A percentile compares a stretch with the other conserved stretches of the same genome.
Evolutionary conservation across 2,797 vertebrate genomes (phyloP).

Genomic region (Austrolebias charrua): DNA sequence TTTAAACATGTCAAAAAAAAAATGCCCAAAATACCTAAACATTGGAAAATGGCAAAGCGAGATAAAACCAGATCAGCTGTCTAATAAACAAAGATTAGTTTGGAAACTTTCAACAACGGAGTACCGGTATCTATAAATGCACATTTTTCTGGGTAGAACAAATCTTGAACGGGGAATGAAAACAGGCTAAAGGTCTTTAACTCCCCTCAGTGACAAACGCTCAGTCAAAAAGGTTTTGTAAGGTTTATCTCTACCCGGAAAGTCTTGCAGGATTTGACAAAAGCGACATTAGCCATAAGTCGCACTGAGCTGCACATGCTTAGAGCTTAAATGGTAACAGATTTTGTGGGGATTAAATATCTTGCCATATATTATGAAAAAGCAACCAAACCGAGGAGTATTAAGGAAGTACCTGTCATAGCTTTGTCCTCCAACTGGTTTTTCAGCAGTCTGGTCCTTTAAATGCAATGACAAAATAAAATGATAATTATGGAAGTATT

Average conservation of each 20-base stretch:
- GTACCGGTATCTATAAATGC: slow-evolving; percentile 1
- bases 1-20: neutral
- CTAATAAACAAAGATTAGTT: neutral
- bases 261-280: slow-evolving; percentile 25
- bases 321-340: slow-evolving; percentile 18
- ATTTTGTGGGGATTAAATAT: slow-evolving; percentile 15
- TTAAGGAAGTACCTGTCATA: slow-evolving; percentile 76
- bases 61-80: neutral
- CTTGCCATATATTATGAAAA: slow-evolving; percentile 12
- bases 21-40: slow-evolving; percentile 1
- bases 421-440: slow-evolving; percentile 69
- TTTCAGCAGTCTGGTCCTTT: slow-evolving; percentile 76
- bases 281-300: slow-evolving; percentile 4
- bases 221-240: slow-evolving; percentile 8
- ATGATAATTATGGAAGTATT: neutral
- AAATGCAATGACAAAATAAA: slow-evolving; percentile 4
- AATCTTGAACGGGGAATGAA: neutral
- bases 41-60: neutral
- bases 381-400: slow-evolving; percentile 5
- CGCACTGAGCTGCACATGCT: slow-evolving; percentile 5
- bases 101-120: slow-evolving; percentile 4
- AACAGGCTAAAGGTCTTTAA: slow-evolving; percentile 3
- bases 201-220: neutral
- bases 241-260: slow-evolving; percentile 22
- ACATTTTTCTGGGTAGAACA: neutral